Conservation (phyloP, 2,888 invertebrate genomes). For the Exephanes ischioxanthus region DNA sequence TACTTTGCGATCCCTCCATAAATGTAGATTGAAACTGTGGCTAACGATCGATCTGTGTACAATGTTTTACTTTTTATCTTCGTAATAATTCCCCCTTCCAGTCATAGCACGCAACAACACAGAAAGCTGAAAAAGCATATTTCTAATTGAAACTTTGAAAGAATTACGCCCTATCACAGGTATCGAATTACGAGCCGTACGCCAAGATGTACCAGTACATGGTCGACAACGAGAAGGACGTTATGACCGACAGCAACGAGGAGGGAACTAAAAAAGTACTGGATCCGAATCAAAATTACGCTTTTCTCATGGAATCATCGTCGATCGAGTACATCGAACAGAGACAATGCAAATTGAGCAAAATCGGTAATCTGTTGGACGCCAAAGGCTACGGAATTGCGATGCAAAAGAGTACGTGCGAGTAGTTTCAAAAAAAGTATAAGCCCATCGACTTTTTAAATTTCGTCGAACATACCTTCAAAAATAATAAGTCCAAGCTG, state of each 20-base stretch:
- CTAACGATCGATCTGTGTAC: background rate
- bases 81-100: background rate
- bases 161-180: constrained; percentile 85
- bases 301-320: constrained; percentile 96
- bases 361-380: constrained; percentile 91
- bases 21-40: background rate
- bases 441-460: background rate
- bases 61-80: background rate
- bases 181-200: constrained; percentile 91
- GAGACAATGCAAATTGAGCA: constrained; percentile 91
- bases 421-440: background rate
- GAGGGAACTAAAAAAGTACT: constrained; percentile 88
- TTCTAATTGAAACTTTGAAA: background rate
- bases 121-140: background rate
- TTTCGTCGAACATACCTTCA: no score
- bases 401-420: constrained; percentile 90
- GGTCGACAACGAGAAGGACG: constrained; percentile 88
- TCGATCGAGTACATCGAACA: constrained; percentile 94
- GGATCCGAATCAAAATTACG: constrained; percentile 87
- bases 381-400: constrained; percentile 95
- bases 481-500: background rate
- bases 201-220: constrained; percentile 93
- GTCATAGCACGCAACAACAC: background rate
- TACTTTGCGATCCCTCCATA: background rate
- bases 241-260: constrained; percentile 87